Percentiles rank a stretch among this genome's conserved stretches.
phyloP scores from a whole-genome alignment of 2,888 invertebrate species.

The Monopis laevigella region DNA sequence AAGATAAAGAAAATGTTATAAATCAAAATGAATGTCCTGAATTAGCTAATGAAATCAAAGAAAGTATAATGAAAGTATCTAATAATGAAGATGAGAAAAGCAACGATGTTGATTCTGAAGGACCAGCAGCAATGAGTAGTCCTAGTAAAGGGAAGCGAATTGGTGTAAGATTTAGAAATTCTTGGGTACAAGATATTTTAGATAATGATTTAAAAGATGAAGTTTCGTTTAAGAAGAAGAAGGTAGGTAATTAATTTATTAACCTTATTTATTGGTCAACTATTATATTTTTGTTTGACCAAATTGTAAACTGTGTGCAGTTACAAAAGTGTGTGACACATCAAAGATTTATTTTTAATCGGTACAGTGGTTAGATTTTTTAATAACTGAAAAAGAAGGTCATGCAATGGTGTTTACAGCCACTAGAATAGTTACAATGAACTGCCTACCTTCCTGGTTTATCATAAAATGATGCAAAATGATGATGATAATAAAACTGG shows the following conservation, averaged over 20 bases:
- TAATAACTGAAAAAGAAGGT: no score
- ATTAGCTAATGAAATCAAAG: conserved; percentile 24
- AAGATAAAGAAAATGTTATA: conserved; percentile 16
- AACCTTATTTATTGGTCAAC: no score
- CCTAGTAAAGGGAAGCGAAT: conserved; percentile 38
- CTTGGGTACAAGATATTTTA: conserved; percentile 40
- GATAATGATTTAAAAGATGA: conserved; percentile 45
- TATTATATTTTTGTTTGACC: no score
- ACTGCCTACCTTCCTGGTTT: no score
- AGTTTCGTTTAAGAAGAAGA: conserved; percentile 35
- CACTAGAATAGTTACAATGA: no score
- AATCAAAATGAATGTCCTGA: conserved; percentile 19
- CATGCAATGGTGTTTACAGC: no score
- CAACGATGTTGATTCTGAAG: conserved; percentile 25
- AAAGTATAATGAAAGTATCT: conserved; percentile 22
- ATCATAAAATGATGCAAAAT: no score
- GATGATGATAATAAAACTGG: no score
- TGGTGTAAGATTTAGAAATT: conserved; percentile 49
- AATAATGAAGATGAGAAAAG: not conserved
- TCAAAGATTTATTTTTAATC: no score
- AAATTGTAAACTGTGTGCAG: no score
- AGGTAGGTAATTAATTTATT: conserved; percentile 40
- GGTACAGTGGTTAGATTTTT: no score
- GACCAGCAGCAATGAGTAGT: conserved; percentile 36
- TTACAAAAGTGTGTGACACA: no score